Evolutionary conservation across 2,888 invertebrate species (phyloP), one percentile per base, ranked within the genome.

Genomic region (Eulithis prunata): DNA sequence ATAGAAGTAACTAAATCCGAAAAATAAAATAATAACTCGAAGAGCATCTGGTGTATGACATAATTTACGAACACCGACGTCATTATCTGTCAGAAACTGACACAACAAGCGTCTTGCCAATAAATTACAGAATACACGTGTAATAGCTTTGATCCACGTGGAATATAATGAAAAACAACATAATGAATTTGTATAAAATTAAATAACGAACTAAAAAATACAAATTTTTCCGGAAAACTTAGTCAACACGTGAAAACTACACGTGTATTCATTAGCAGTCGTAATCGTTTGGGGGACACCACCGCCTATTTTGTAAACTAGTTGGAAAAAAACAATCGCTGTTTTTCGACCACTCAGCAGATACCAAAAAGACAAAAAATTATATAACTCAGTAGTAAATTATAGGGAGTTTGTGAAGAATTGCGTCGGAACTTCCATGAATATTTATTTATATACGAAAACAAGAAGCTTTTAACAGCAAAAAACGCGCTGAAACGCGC

Each of bases 211-310:
- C 1, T 10, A 2, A 41, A 41, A 41, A 10, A 41, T 11, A 4
- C 10, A 7, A 12, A 12, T 5, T 11, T 7, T 51, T 51, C 21
- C 3, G 6, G 5, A 32, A 52, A 36, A 36, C 32, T n/a, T 12
- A 52, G 6, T 28, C 4, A 12, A 51, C 8, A 47, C 13, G 21
- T 8, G 11, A 49, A 49, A 49, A 11, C 28, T 0, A 49, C 28
- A 11, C 79, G 77, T 70, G 72, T 77, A 78, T 75, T 78, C 75
- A 71, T 75, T 71, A 21, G 73, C 75, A 78, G 69, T 81, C 81
- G 81, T 87, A 10, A 41, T 83, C 84, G 82, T 85, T 78, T 75
- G 72, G 67, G 76, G 77, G 70, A 21, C 57, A 63, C 57, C 57
- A 11, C 14, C 49, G 55, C 10, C 8, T 38, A 38, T 38, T 7